These are phyloP conservation scores for Neomonachus schauinslandi DNA, from an alignment of 2,113 vertebrate genomes.

Conservation along the genomic window DNA sequence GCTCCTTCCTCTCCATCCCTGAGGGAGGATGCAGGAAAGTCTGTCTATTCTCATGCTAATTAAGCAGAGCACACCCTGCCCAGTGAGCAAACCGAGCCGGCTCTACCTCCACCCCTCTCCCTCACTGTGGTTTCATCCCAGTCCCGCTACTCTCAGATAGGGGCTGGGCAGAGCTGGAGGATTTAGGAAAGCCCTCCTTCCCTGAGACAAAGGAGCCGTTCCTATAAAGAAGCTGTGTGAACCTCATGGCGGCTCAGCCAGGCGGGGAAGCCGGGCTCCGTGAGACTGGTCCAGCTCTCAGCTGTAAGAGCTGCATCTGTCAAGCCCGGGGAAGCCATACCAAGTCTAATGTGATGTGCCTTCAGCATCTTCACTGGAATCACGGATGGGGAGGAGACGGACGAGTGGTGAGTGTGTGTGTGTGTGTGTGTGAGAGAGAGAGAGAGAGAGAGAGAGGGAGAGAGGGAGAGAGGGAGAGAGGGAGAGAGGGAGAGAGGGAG, in stretches of 20 bases:
- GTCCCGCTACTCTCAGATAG: constrained; percentile 47
- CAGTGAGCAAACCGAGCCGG: background rate
- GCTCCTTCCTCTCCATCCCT: constrained; percentile 43
- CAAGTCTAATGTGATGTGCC: background rate
- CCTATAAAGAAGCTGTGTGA: background rate
- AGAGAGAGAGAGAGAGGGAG: background rate
- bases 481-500: no score
- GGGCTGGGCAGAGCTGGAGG: constrained; percentile 48
- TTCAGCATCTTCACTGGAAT: constrained; percentile 14
- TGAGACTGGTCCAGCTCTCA: background rate
- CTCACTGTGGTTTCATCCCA: constrained; percentile 61
- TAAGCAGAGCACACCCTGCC: constrained; percentile 36
- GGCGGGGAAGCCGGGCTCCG: background rate
- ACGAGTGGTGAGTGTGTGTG: background rate
- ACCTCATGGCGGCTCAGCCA: background rate
- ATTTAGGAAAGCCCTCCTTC: constrained; percentile 30
- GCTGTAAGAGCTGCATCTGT: background rate
- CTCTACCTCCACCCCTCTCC: constrained; percentile 57
- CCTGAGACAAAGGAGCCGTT: constrained; percentile 71
- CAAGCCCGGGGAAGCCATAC: background rate
- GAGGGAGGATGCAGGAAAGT: background rate
- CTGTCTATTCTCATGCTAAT: constrained; percentile 77
- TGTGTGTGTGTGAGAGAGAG: background rate
- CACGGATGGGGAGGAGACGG: background rate
- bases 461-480: background rate